Conservation (phyloP, 2,113 vertebrate genomes). For the Psammodynastes pulverulentus region DNA sequence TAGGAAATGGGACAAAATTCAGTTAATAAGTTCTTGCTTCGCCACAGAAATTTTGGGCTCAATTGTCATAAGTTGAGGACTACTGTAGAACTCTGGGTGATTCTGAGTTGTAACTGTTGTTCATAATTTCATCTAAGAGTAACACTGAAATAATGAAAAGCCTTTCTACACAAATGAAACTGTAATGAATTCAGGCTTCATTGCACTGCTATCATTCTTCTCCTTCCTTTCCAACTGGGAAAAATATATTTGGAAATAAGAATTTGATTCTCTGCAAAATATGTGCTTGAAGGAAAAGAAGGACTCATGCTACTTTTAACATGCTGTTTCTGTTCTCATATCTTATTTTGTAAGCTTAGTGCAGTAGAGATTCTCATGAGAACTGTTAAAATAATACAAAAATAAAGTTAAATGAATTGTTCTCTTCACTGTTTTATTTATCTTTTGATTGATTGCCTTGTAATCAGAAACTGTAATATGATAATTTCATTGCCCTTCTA, state of each 20-base stretch:
- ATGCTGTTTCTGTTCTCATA: not conserved
- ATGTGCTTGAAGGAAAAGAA: not conserved
- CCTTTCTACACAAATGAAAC: not conserved
- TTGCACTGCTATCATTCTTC: not conserved
- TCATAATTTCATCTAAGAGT: not conserved
- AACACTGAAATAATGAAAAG: not conserved
- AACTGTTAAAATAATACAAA: not conserved
- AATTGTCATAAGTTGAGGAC: not conserved
- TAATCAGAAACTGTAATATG: accelerated
- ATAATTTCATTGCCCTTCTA: not conserved
- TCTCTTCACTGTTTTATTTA: not conserved
- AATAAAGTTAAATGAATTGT: not conserved
- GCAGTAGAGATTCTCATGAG: not conserved
- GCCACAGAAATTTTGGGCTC: not conserved
- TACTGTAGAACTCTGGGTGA: not conserved
- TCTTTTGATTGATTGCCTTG: not conserved
- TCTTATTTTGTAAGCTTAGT: not conserved
- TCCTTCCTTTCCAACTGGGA: not conserved
- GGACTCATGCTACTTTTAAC: not conserved
- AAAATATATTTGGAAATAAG: not conserved
- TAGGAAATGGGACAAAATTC: not conserved
- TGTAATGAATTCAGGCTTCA: not conserved
- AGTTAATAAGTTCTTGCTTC: not conserved
- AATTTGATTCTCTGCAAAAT: not conserved
- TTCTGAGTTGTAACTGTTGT: not conserved